phyloP scores from a whole-genome alignment of 2,888 invertebrate species.

The Tetranychus piercei region DNA sequence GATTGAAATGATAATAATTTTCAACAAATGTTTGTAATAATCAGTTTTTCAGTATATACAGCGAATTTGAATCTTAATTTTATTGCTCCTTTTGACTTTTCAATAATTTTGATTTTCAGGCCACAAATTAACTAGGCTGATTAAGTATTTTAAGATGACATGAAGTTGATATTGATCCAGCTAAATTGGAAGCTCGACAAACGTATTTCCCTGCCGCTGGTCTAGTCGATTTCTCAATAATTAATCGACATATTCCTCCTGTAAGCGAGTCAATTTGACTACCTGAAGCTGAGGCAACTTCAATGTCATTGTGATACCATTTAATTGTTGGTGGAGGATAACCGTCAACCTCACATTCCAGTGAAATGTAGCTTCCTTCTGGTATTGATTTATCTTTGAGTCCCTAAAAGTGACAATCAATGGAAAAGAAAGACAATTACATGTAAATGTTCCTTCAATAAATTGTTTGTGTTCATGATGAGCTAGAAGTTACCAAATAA shows the following conservation, averaged over 20 bases:
- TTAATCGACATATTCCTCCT: slow-evolving; percentile 4
- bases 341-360: slow-evolving; percentile 8
- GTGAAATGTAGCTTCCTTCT: not conserved
- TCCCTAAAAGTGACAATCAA: not conserved
- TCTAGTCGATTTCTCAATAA: not conserved
- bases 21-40: no score
- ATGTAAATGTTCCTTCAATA: not conserved
- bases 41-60: no score
- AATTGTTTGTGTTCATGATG: no score
- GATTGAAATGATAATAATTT: no score
- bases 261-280: not conserved
- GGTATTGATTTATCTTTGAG: slow-evolving; percentile 2
- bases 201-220: slow-evolving; percentile 1
- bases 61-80: no score
- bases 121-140: no score
- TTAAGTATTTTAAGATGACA: not conserved
- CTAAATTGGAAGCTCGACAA: not conserved
- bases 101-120: no score
- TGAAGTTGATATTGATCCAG: slow-evolving; percentile 1
- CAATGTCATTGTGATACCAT: slow-evolving; percentile 6
- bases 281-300: not conserved
- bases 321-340: slow-evolving; percentile 5
- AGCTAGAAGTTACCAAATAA: no score
- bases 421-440: not conserved
- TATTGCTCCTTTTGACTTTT: no score